Conservation (phyloP, 2,888 invertebrate species). For the Cantharis rufa region DNA sequence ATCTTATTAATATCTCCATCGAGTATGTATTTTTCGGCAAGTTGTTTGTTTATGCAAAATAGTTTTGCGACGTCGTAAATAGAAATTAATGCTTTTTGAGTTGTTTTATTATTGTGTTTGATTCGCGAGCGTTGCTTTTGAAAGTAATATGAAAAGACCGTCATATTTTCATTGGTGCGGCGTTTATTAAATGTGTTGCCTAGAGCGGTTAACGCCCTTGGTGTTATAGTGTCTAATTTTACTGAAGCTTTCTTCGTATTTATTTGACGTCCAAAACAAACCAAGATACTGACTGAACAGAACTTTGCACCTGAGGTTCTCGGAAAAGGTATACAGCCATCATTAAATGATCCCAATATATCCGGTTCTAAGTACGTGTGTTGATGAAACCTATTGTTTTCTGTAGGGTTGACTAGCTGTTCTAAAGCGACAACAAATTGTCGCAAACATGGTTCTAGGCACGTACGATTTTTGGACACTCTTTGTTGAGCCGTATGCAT, state of each 20-base stretch:
- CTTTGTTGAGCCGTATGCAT: conserved; percentile 80
- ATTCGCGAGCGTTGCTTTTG: conserved; percentile 56
- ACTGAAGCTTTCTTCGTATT: conserved; percentile 70
- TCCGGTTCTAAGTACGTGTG: conserved; percentile 40
- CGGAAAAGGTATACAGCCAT: conserved; percentile 91
- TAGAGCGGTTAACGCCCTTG: conserved; percentile 76
- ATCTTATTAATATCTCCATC: conserved; percentile 65
- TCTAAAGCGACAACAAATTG: conserved; percentile 69
- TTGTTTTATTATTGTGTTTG: conserved; percentile 40
- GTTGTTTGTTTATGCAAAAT: conserved; percentile 76
- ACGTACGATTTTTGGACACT: conserved; percentile 83
- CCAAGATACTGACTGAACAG: conserved; percentile 83
- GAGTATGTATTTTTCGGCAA: conserved; percentile 82
- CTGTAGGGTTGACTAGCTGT: conserved; percentile 61
- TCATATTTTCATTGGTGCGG: conserved; percentile 46
- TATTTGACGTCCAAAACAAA: conserved; percentile 78
- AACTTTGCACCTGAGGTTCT: conserved; percentile 92
- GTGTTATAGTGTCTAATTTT: conserved; percentile 77
- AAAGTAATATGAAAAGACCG: conserved; percentile 77
- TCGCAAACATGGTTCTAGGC: conserved; percentile 83
- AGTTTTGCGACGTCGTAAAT: conserved; percentile 75
- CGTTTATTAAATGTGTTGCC: conserved; percentile 54
- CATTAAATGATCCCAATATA: conserved; percentile 59
- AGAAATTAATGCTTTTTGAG: conserved; percentile 64
- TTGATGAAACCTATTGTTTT: conserved; percentile 53